Base-by-base conservation (phyloP, 2,113 vertebrate species). In the Amazona vittata region DNA sequence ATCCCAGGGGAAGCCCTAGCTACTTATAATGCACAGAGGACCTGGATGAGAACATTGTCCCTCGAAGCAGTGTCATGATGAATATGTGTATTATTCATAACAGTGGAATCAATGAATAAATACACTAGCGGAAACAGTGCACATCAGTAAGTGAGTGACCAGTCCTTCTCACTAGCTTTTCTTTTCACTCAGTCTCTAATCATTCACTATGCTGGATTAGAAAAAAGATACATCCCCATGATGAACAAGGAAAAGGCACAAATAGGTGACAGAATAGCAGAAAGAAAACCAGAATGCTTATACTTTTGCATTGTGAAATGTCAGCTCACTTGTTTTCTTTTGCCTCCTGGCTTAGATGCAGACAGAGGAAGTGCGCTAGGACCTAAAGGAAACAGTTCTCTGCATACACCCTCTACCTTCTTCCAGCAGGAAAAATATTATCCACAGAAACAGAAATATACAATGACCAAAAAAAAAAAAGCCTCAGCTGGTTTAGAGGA, bases 61-160 rank as follows among this genome's bases (percentile, higher is more conserved):
- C 90, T 95, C 78, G 69, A 68, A 96, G 90, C 92, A 84, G 52
- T 91, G 49, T 44, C 2, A 6, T 76, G 86, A 96, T 90, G 77
- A 94, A 57, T 94, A 75, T 26, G 80, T 94, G 88, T 96, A 92
- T 94, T 95, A 95, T 95, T 96, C 85, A 90, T 90, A 96, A 93
- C 55, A 93, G 73, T 71, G 86, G 60, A 89, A 75, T 84, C 44
- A 53, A 44, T 47, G 35, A 73, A 55, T 82, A 96, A 94, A 94
- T 68, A 79, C 33, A 41, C 19, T 13, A 50, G 52, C 46, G 70
- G 29, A 92, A 94, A 12, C 43, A 63, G 43, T 52, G 69, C 52
- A 47, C n/a, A 35, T 60, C 57, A 76, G 41, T 68, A 62, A 73
- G 46, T 74, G 82, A 80, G 46, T 74, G 82, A 80, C 50, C 39